Evolutionary conservation across 2,888 invertebrate species (phyloP).

Genomic region (Nomada hirtipes): DNA sequence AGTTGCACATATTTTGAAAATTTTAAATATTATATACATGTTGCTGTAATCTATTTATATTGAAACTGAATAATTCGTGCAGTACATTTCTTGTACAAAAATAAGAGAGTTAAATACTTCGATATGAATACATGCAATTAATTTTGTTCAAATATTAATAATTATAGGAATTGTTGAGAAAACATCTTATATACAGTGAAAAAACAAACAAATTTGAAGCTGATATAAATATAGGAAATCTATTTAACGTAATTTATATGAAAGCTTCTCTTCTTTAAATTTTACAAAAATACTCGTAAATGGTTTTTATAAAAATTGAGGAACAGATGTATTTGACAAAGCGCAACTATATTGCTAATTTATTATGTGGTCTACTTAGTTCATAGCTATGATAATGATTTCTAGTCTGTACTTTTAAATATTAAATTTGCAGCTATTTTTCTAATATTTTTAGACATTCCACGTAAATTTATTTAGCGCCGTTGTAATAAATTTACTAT

Average conservation of each 20-base stretch:
- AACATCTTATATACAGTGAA: slow-evolving; percentile 17
- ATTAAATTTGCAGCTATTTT: slow-evolving; percentile 49
- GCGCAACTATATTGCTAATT: slow-evolving; percentile 40
- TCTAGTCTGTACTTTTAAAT: slow-evolving; percentile 62
- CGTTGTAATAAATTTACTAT: slow-evolving; percentile 30
- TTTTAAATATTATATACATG: slow-evolving; percentile 55
- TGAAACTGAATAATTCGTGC: slow-evolving; percentile 37
- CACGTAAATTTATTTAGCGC: slow-evolving; percentile 48
- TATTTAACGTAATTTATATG: slow-evolving; percentile 27
- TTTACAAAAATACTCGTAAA: slow-evolving; percentile 22
- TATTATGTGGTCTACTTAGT: slow-evolving; percentile 50
- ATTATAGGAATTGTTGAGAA: slow-evolving; percentile 30
- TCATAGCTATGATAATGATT: slow-evolving; percentile 48
- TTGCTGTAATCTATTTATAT: slow-evolving; percentile 56
- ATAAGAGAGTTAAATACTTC: slow-evolving; percentile 47
- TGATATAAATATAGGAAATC: slow-evolving; percentile 14
- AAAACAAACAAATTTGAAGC: slow-evolving; percentile 24
- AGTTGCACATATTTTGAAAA: slow-evolving; percentile 57
- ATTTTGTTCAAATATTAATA: slow-evolving; percentile 39
- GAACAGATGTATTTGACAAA: slow-evolving; percentile 8
- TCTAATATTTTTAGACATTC: slow-evolving; percentile 57
- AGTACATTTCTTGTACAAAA: slow-evolving; percentile 50
- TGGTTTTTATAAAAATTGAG: slow-evolving; percentile 15
- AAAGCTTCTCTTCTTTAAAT: slow-evolving; percentile 24
- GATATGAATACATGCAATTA: slow-evolving; percentile 26